Percentiles rank a stretch among this genome's conserved stretches.
phyloP scores from a whole-genome alignment of 2,888 invertebrate genomes.

The Muscina levida region DNA sequence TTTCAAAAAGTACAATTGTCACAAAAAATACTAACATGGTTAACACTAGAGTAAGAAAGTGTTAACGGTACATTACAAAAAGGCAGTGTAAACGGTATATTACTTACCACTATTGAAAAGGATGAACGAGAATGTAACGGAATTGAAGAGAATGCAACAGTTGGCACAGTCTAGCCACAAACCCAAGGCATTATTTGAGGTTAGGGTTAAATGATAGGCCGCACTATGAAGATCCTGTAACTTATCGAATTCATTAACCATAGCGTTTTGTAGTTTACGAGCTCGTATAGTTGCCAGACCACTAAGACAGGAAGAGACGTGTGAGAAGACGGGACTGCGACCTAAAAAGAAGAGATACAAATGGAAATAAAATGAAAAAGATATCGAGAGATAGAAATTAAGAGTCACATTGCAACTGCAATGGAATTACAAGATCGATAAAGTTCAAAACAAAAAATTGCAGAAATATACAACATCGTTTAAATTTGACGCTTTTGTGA shows the following conservation, averaged over 20 bases:
- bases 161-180: slow-evolving; percentile 87
- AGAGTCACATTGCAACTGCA: no score
- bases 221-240: slow-evolving; percentile 83
- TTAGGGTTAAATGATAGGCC: slow-evolving; percentile 78
- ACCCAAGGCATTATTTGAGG: slow-evolving; percentile 83
- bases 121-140: slow-evolving; percentile 84
- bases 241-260: slow-evolving; percentile 87
- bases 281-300: slow-evolving; percentile 94
- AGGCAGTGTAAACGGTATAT: no score
- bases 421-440: no score
- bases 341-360: slow-evolving; percentile 78
- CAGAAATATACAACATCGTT: not conserved
- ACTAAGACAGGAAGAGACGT: slow-evolving; percentile 90
- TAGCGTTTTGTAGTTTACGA: slow-evolving; percentile 85
- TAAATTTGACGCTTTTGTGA: not conserved
- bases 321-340: slow-evolving; percentile 94
- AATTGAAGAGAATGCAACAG: slow-evolving; percentile 85
- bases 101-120: slow-evolving; percentile 82
- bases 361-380: no score
- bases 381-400: no score
- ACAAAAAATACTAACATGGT: no score
- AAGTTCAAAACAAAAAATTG: no score
- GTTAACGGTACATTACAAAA: no score
- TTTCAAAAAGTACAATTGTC: no score
- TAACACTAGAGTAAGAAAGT: no score